phyloP scores from a whole-genome alignment of 2,797 vertebrate species.

The Cuculus canorus region DNA sequence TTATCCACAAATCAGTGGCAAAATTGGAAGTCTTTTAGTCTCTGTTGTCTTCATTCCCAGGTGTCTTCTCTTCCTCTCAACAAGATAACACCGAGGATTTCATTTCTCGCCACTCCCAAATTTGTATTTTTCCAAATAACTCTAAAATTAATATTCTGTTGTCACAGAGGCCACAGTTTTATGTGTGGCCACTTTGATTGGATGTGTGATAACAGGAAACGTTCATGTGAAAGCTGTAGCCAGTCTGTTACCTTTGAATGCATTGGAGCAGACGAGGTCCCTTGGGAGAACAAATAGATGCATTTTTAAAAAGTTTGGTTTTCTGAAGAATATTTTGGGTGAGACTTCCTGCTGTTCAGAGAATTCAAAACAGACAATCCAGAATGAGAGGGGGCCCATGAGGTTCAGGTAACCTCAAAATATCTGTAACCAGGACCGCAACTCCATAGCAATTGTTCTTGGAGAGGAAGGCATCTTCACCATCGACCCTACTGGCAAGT shows the following conservation, averaged over 20 bases:
- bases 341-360: not conserved
- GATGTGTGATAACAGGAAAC: not conserved
- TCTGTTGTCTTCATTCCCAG: not conserved
- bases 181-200: not conserved
- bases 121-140: not conserved
- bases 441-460: not conserved
- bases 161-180: not conserved
- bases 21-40: conserved; percentile 20
- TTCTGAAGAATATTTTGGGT: not conserved
- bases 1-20: not conserved
- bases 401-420: not conserved
- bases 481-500: not conserved
- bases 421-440: not conserved
- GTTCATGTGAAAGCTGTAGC: not conserved
- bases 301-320: not conserved
- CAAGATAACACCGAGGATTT: not conserved
- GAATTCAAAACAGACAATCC: not conserved
- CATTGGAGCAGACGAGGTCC: not conserved
- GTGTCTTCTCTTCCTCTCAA: not conserved
- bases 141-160: not conserved
- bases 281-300: not conserved
- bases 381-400: not conserved
- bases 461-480: not conserved
- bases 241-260: not conserved
- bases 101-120: not conserved